phyloP scores from a whole-genome alignment of 1,140 invertebrate genomes.

The Drosophila busckii region DNA sequence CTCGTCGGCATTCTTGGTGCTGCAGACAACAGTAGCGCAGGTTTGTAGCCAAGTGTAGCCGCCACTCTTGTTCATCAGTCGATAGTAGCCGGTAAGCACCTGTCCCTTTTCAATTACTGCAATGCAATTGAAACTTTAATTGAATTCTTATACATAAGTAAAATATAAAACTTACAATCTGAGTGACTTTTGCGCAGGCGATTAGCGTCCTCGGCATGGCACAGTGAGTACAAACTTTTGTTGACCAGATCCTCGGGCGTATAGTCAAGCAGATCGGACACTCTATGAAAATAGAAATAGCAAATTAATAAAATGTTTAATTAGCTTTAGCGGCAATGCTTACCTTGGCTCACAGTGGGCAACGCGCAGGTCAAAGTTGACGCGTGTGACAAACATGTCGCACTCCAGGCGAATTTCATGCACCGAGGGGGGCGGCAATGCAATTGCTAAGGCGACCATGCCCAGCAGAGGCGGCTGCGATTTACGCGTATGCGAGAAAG shows the following conservation, averaged over 20 bases:
- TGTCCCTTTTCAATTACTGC: conserved; percentile 97
- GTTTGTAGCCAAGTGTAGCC: conserved; percentile 98
- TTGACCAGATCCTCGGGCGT: conserved; percentile 95
- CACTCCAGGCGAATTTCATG: conserved; percentile 97
- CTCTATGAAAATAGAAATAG: conserved; percentile 81
- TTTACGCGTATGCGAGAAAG: conserved; percentile 92
- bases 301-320: conserved; percentile 9
- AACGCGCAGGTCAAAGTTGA: conserved; percentile 97
- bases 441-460: conserved; percentile 96
- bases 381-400: conserved; percentile 97
- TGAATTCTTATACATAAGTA: too few relatives aligned
- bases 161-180: conserved; percentile 92
- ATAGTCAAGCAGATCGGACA: conserved; percentile 95
- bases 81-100: conserved; percentile 96
- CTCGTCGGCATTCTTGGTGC: conserved; percentile 95
- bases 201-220: conserved; percentile 96
- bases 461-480: conserved; percentile 91
- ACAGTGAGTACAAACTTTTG: conserved; percentile 94
- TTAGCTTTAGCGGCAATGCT: conserved; percentile 38
- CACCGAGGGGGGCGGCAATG: conserved; percentile 95
- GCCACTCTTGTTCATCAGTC: conserved; percentile 96
- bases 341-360: conserved; percentile 98
- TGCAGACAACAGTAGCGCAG: conserved; percentile 97
- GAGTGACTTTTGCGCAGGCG: conserved; percentile 95
- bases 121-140: conserved; percentile 26